phyloP scores from a whole-genome alignment of 2,797 vertebrate genomes.

The Anabacerthia variegaticeps region DNA sequence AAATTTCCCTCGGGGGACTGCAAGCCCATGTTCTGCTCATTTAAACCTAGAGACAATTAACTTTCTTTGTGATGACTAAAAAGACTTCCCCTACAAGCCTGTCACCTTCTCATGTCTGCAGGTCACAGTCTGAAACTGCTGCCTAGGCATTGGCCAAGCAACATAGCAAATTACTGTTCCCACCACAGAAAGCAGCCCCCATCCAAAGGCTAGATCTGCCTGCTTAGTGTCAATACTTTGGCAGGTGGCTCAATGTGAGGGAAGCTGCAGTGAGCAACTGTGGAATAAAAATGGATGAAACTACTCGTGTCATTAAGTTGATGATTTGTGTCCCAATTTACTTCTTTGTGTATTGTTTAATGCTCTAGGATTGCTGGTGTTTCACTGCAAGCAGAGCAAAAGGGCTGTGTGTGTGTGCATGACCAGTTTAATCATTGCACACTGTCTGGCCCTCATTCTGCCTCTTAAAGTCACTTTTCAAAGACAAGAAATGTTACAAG shows the following conservation, averaged over 20 bases:
- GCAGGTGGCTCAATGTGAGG: not conserved
- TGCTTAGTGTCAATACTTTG: not conserved
- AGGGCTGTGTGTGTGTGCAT: conserved; percentile 20
- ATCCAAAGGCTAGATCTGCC: not conserved
- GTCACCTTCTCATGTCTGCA: not conserved
- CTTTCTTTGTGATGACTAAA: not conserved
- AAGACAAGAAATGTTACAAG: not conserved
- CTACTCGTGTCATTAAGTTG: conserved; percentile 7
- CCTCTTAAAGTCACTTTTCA: conserved; percentile 72
- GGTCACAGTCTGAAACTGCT: not conserved
- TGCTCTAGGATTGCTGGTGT: conserved; percentile 46
- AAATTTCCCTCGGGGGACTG: not conserved
- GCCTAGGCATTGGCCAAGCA: not conserved
- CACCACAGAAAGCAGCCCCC: not conserved
- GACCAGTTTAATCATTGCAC: conserved; percentile 46
- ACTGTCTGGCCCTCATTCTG: conserved; percentile 68
- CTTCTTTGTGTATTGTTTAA: conserved; percentile 41
- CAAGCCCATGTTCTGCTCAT: not conserved
- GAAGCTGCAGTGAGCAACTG: not conserved
- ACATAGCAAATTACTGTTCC: rapidly evolving
- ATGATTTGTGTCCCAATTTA: conserved; percentile 11
- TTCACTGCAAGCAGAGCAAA: conserved; percentile 57
- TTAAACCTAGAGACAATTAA: not conserved
- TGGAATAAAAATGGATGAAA: not conserved
- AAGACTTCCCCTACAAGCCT: not conserved